Conservation (phyloP, 1,140 invertebrate genomes). For the Diuraphis noxia region DNA sequence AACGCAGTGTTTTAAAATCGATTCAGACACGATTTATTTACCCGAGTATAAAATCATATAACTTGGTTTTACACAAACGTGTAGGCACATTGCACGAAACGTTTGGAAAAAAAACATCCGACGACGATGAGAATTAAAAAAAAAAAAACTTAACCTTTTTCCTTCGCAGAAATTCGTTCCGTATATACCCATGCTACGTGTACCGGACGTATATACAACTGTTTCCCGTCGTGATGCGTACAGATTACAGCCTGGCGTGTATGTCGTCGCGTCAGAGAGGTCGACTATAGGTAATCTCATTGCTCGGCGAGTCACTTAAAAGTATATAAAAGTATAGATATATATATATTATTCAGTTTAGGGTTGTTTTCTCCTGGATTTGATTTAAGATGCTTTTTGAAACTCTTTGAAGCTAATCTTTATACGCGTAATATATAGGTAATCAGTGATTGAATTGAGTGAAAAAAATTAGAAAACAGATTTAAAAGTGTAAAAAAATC, state of each 20-base stretch:
- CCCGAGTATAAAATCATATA: not conserved
- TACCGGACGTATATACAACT: too few species aligned
- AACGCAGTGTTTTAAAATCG: not conserved
- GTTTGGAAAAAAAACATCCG: not conserved
- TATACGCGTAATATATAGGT: too few species aligned
- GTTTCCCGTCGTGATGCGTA: not conserved
- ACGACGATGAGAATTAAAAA: not conserved
- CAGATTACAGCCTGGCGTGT: not conserved
- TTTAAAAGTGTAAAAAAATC: too few species aligned
- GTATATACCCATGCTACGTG: not conserved
- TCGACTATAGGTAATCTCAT: not conserved
- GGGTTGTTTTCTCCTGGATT: not conserved
- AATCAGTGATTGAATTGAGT: too few species aligned
- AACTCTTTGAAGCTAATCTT: not conserved
- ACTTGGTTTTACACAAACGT: not conserved
- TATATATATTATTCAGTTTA: not conserved
- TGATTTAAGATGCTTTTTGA: not conserved
- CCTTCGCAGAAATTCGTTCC: not conserved
- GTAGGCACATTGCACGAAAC: not conserved
- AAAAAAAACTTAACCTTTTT: not conserved
- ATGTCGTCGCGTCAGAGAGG: not conserved
- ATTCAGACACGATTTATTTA: not conserved
- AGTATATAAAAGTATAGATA: too few species aligned
- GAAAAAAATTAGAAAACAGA: too few species aligned
- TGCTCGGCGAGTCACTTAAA: not conserved